Conservation (phyloP, 2,113 vertebrate genomes). For the Nymphicus hollandicus region DNA sequence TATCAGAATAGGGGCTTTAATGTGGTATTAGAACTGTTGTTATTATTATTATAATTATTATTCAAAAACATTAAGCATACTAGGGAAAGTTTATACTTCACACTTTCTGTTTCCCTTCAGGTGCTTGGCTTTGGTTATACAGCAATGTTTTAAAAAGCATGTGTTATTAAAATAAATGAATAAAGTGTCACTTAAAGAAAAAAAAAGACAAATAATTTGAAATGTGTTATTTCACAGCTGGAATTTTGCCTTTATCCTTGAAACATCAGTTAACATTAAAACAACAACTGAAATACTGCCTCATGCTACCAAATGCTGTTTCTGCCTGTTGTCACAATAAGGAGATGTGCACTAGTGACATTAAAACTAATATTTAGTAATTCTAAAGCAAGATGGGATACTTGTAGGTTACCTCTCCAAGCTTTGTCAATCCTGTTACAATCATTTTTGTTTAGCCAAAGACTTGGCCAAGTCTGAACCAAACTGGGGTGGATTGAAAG, state of each 20-base stretch:
- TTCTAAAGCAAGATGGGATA: constrained; percentile 35
- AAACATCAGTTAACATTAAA: constrained; percentile 26
- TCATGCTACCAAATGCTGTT: constrained; percentile 15
- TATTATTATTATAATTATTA: neutral
- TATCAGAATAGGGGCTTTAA: neutral
- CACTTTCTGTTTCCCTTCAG: neutral
- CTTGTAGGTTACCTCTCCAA: constrained; percentile 5
- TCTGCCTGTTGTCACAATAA: constrained; percentile 36
- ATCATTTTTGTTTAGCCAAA: constrained; percentile 67
- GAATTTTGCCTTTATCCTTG: constrained; percentile 21
- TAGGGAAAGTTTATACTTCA: neutral
- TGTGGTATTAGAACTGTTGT: neutral
- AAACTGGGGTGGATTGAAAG: neutral
- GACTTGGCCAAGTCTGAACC: neutral
- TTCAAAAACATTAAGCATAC: neutral
- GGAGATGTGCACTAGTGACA: constrained; percentile 28
- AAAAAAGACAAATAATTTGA: neutral
- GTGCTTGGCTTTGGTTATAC: neutral
- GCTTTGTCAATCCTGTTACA: constrained; percentile 56
- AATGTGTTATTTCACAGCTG: neutral
- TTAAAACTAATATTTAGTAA: constrained; percentile 46
- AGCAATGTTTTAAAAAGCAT: neutral
- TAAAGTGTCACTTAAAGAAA: neutral
- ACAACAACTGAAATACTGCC: neutral
- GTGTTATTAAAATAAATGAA: neutral